Base-by-base conservation (phyloP, 2,888 invertebrate genomes). In the Empis livida region DNA sequence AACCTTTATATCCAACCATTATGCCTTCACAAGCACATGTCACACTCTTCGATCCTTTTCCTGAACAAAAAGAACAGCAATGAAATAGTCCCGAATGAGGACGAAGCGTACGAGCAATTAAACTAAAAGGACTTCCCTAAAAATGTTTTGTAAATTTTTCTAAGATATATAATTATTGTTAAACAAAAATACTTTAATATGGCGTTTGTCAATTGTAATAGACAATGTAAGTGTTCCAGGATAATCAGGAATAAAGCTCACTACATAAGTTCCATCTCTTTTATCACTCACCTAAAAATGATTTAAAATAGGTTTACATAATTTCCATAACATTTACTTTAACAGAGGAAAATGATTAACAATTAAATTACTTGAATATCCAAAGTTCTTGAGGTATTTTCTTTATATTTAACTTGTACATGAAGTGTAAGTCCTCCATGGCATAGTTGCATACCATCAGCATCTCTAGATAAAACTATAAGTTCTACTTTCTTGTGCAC, bases 61-160 rank as follows among this genome's bases (percentile, higher is more conserved):
- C 83, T 1, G 88, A 87, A 60, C 87, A 88, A 67, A 86, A 87
- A 23, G 82, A 76, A 62, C 87, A 88, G 60, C 87, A 88, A 65
- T 87, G 87, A 71, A 75, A 87, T 55, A 79, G 76, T 0, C 87
- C 88, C 43, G 71, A 71, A 63, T 87, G 87, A 1, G 77, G 74
- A 43, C 76, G 72, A 37, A 77, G 68, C 5, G 76, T 75, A n/a
- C 80, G 74, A 1, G 79, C 82, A 23, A 73, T 71, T 45, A 83
- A 75, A 2, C 74, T 71, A 61, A 79, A 82, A 8, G 84, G 84
- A 61, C 80, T 82, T 44, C 79, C 82, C 82, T 82, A 61, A 60
- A 49, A 15, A 30, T 9, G 20, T 6, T 5, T 13, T 16, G 11
- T 27, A 27, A 27, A 27, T 6, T 27, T 8, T 9, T 27, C 9